These are phyloP conservation scores for Rhincodon typus DNA, from an alignment of 2,797 vertebrate genomes.

Conservation along the genomic window DNA sequence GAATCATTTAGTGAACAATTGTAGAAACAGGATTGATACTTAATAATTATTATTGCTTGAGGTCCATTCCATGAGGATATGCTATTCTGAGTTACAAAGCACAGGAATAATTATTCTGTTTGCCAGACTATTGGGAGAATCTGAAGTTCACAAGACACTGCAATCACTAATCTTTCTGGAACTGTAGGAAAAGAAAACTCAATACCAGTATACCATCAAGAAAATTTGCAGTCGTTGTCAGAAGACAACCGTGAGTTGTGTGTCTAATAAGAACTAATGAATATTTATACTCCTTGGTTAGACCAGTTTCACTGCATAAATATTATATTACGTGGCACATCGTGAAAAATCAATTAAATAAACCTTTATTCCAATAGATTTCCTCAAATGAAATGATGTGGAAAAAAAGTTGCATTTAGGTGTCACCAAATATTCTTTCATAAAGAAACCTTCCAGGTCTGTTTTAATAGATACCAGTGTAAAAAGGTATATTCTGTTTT, in stretches of 20 bases:
- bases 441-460: neutral
- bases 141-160: neutral
- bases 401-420: neutral
- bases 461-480: neutral
- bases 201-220: neutral
- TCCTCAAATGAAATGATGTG: slow-evolving; percentile 7
- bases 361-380: neutral
- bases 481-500: neutral
- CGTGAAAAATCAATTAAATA: neutral
- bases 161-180: neutral
- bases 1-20: slow-evolving; percentile 16
- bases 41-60: neutral
- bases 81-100: neutral
- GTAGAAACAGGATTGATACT: neutral
- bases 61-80: neutral
- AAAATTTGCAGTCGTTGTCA: neutral
- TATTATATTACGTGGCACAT: neutral
- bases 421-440: neutral
- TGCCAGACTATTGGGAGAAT: neutral
- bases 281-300: slow-evolving; percentile 26
- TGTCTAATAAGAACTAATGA: slow-evolving; percentile 16
- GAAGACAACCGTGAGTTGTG: neutral
- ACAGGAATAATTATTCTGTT: neutral
- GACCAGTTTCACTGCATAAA: slow-evolving; percentile 7
- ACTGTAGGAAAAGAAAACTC: neutral